phyloP scores from a whole-genome alignment of 2,113 vertebrate species.

The Chlorodrepanis virens region DNA sequence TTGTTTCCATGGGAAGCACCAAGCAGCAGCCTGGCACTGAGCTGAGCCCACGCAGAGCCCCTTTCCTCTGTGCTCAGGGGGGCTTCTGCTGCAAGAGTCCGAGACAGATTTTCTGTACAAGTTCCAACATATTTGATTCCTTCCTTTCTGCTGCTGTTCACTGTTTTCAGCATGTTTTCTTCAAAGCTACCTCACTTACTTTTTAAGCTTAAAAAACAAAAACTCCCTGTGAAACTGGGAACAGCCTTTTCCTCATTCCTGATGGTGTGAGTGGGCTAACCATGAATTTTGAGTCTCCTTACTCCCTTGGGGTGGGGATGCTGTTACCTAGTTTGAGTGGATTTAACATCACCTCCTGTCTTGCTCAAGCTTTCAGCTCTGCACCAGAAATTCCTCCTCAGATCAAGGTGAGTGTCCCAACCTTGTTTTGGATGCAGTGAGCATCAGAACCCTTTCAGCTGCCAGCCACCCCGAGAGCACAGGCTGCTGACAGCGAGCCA shows the following conservation, averaged over 20 bases:
- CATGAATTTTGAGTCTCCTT: not conserved
- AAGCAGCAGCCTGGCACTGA: not conserved
- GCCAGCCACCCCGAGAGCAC: not conserved
- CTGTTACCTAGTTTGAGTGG: not conserved
- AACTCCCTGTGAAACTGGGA: not conserved
- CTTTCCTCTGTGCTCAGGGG: conserved; percentile 2
- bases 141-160: not conserved
- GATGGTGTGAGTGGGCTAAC: not conserved
- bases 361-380: not conserved
- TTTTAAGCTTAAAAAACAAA: not conserved
- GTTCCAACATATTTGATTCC: not conserved
- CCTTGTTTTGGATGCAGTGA: not conserved
- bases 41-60: not conserved
- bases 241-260: not conserved
- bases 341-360: not conserved
- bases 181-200: not conserved
- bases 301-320: not conserved
- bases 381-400: not conserved
- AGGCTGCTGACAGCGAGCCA: accelerated
- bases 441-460: accelerated
- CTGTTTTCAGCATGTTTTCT: not conserved
- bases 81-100: not conserved
- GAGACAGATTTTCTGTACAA: not conserved
- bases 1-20: not conserved
- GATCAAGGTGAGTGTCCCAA: accelerated